Conservation (phyloP, 53 echinoderm and acorn worm genomes). For the Mesocentrotus franciscanus region DNA sequence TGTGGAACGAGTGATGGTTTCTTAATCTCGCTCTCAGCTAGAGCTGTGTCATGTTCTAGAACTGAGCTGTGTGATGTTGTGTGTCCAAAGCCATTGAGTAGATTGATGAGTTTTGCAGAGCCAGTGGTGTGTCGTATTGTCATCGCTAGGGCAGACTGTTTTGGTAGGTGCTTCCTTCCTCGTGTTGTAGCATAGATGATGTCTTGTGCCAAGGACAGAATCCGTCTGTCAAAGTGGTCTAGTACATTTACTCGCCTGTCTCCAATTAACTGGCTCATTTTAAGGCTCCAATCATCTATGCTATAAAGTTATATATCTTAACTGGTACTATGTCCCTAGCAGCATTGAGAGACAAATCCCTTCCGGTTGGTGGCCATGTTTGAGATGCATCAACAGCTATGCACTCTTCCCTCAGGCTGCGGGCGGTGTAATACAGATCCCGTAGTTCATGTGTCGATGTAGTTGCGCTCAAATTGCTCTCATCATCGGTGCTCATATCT, state of each 20-base stretch:
- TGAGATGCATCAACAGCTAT: neutral
- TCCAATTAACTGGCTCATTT: slow-evolving; percentile 63
- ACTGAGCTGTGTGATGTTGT: slow-evolving; percentile 58
- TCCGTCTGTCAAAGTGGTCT: neutral
- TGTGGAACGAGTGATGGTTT: neutral
- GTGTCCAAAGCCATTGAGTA: slow-evolving; percentile 78
- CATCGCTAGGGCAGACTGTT: slow-evolving; percentile 66
- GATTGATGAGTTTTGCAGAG: slow-evolving; percentile 64
- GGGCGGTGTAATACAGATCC: too few species aligned
- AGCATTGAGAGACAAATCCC: slow-evolving; percentile 39
- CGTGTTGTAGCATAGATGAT: slow-evolving; percentile 19
- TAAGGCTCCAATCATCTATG: slow-evolving; percentile 74
- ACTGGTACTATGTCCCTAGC: slow-evolving; percentile 26
- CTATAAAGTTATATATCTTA: slow-evolving; percentile 74
- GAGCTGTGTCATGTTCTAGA: neutral
- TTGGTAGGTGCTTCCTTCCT: slow-evolving; percentile 58
- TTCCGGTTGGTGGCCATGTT: slow-evolving; percentile 55
- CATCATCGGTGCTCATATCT: neutral
- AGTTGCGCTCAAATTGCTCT: neutral
- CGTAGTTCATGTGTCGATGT: neutral
- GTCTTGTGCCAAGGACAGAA: slow-evolving; percentile 63
- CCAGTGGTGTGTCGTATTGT: slow-evolving; percentile 65
- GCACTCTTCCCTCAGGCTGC: slow-evolving; percentile 44
- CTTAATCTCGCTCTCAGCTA: neutral
- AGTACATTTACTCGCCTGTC: slow-evolving; percentile 8